A percentile compares a stretch with the other conserved stretches of the same genome.
Conservation (phyloP, 2,888 invertebrate species). For the Tortrix viridana region DNA sequence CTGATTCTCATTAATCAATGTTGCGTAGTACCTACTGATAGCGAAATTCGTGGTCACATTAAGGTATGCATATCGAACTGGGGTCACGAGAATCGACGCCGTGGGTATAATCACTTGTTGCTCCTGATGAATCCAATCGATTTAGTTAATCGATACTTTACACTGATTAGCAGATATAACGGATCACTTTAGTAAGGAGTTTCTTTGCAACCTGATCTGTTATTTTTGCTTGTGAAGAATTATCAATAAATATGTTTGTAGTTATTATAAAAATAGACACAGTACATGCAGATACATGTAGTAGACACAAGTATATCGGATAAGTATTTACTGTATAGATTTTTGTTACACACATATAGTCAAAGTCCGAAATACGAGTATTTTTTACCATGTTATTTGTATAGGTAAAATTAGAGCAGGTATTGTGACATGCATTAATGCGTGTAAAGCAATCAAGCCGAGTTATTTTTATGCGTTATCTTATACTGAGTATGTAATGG, state of each 20-base stretch:
- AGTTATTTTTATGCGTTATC: conserved; percentile 26
- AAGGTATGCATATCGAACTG: conserved; percentile 16
- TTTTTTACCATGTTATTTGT: too few species aligned
- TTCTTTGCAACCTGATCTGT: too few species aligned
- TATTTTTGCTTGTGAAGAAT: too few species aligned
- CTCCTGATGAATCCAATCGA: conserved; percentile 8
- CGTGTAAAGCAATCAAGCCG: neutral
- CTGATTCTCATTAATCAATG: conserved; percentile 34
- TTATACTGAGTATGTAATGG: conserved; percentile 7
- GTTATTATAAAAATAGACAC: too few species aligned
- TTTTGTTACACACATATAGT: too few species aligned
- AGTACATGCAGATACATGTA: too few species aligned
- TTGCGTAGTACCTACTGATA: conserved; percentile 29
- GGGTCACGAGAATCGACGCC: conserved; percentile 26
- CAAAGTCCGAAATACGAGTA: too few species aligned
- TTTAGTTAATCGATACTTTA: neutral
- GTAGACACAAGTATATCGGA: too few species aligned
- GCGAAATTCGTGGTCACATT: conserved; percentile 32
- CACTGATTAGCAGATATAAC: too few species aligned
- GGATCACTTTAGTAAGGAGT: too few species aligned
- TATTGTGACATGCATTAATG: conserved; percentile 5
- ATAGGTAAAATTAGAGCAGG: conserved; percentile 3
- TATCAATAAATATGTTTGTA: too few species aligned
- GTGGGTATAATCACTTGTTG: conserved; percentile 1
- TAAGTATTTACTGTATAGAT: neutral